A percentile compares a stretch with the other conserved stretches of the same genome.
Evolutionary conservation across 35 echinoderm and acorn worm genomes (phyloP).

Genomic region (Eucidaris tribuloides): DNA sequence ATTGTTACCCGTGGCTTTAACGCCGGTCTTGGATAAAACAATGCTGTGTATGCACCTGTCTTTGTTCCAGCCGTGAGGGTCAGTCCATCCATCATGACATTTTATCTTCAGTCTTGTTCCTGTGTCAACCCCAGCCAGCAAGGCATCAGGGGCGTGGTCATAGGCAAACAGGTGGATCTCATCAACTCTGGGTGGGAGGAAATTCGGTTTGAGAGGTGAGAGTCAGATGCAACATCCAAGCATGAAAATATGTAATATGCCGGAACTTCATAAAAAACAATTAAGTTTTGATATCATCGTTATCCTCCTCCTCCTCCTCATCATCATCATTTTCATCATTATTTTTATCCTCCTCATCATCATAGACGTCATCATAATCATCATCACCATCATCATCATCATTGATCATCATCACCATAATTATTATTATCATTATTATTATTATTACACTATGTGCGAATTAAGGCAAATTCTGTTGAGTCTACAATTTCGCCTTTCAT

Average conservation of each 20-base stretch:
- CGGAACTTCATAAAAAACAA: not conserved
- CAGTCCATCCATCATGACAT: constrained; percentile 85
- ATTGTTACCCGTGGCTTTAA: too few species aligned
- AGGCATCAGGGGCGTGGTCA: constrained; percentile 61
- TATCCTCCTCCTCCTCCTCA: not conserved
- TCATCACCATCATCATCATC: too few species aligned
- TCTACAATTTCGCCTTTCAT: too few species aligned
- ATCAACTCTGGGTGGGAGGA: constrained; percentile 62
- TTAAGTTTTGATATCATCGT: not conserved
- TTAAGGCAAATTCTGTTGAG: too few species aligned
- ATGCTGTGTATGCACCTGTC: constrained; percentile 49
- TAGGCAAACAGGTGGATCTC: constrained; percentile 74
- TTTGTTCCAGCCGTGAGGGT: constrained; percentile 62
- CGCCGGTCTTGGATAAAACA: too few species aligned
- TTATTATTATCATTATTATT: too few species aligned
- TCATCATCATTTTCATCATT: not conserved
- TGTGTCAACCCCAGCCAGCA: constrained; percentile 53
- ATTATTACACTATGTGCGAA: too few species aligned
- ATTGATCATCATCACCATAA: too few species aligned
- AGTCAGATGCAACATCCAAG: not conserved
- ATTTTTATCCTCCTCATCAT: not conserved
- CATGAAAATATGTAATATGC: not conserved
- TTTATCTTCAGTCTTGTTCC: constrained; percentile 43
- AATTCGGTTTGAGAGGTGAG: not conserved
- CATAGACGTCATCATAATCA: not conserved